These are phyloP conservation scores for Astropecten irregularis DNA, from an alignment of 53 echinoderm and acorn worm species.

Conservation along the genomic window DNA sequence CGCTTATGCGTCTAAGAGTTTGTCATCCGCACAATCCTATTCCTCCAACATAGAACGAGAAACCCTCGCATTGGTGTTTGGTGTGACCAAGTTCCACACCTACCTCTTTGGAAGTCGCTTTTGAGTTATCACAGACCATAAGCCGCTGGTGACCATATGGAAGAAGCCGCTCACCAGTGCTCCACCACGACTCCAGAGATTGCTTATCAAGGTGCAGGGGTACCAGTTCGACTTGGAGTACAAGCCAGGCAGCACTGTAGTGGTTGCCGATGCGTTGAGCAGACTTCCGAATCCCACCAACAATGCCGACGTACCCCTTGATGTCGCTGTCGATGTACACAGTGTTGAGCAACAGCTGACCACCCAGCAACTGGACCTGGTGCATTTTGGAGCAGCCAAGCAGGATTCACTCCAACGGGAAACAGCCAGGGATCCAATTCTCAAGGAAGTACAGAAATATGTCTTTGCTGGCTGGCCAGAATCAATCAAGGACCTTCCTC, in stretches of 20 bases:
- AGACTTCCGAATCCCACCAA: too few species aligned
- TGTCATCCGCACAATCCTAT: slow-evolving; percentile 38
- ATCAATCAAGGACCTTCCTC: too few species aligned
- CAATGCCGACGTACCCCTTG: too few species aligned
- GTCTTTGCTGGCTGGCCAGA: not conserved
- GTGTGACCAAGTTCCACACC: slow-evolving; percentile 45
- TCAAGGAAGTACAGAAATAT: too few species aligned
- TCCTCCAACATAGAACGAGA: not conserved
- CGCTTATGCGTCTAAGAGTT: too few species aligned
- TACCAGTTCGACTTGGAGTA: slow-evolving; percentile 37
- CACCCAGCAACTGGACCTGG: too few species aligned
- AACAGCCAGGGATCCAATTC: slow-evolving; percentile 42
- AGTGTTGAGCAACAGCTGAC: too few species aligned
- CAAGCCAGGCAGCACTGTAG: slow-evolving; percentile 39
- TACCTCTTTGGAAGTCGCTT: slow-evolving; percentile 56
- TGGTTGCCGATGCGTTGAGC: slow-evolving; percentile 48
- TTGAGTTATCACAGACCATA: too few species aligned
- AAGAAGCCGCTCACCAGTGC: slow-evolving; percentile 48
- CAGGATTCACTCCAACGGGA: slow-evolving; percentile 39
- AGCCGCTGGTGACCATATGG: too few species aligned
- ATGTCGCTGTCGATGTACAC: too few species aligned
- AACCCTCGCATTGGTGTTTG: too few species aligned
- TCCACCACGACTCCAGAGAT: slow-evolving; percentile 53
- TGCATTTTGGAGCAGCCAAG: too few species aligned
- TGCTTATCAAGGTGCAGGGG: slow-evolving; percentile 44